phyloP scores from a whole-genome alignment of 2,888 invertebrate species.

The Idaea biselata region DNA sequence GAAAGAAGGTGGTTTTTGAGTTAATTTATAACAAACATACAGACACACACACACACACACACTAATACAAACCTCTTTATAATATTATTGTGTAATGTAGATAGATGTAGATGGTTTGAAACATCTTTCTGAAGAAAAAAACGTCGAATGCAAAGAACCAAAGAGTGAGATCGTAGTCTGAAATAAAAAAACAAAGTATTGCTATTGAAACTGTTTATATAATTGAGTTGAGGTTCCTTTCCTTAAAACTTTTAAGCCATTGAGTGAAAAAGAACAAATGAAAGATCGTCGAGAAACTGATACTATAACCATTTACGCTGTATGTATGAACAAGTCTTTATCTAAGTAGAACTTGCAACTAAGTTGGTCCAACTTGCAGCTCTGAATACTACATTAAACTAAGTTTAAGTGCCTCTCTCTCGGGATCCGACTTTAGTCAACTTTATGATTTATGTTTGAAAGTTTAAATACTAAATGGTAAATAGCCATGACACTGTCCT shows the following conservation, averaged over 20 bases:
- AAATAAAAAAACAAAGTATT: no score
- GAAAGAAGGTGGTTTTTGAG: no score
- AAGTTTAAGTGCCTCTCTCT: slow-evolving; percentile 50
- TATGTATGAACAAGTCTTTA: slow-evolving; percentile 12
- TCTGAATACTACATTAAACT: slow-evolving; percentile 48
- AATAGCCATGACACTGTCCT: slow-evolving; percentile 22
- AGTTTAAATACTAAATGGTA: slow-evolving; percentile 40
- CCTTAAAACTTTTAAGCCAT: neutral
- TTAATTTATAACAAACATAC: no score
- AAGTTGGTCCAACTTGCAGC: slow-evolving; percentile 44
- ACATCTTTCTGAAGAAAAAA: no score
- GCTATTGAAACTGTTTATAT: no score
- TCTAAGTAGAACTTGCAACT: slow-evolving; percentile 34
- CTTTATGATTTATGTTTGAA: slow-evolving; percentile 54
- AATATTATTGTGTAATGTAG: no score
- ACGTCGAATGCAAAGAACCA: no score
- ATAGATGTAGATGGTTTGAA: no score
- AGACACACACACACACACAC: no score
- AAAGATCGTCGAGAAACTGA: neutral
- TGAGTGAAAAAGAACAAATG: neutral
- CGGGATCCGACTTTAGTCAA: slow-evolving; percentile 36
- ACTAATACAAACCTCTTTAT: no score
- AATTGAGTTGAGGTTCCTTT: no score
- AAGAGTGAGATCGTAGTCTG: no score
- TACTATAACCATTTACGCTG: neutral